These are phyloP conservation scores for Eubucco bourcierii DNA, from an alignment of 2,113 vertebrate genomes.

Conservation along the genomic window DNA sequence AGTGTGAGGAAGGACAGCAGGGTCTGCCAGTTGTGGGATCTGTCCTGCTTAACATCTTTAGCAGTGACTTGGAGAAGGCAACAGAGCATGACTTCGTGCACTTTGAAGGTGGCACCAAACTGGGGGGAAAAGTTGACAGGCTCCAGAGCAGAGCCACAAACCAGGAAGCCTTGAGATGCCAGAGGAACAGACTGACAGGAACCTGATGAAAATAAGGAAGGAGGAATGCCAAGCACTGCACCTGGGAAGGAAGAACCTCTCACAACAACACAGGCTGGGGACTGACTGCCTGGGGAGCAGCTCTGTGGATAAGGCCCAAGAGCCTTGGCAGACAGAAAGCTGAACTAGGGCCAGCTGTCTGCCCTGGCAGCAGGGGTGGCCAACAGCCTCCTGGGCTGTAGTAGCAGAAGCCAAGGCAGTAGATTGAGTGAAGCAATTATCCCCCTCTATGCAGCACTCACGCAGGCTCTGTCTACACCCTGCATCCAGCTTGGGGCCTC, in stretches of 20 bases:
- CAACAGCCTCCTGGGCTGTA: neutral
- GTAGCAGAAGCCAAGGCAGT: neutral
- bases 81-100: rapidly evolving
- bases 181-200: neutral
- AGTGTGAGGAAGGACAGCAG: rapidly evolving
- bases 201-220: neutral
- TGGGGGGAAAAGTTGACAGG: rapidly evolving
- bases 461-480: neutral
- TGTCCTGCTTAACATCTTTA: rapidly evolving
- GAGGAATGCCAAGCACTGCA: neutral
- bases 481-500: neutral
- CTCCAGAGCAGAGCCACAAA: neutral
- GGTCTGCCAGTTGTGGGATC: neutral
- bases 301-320: neutral
- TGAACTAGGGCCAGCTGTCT: neutral
- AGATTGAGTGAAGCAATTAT: neutral
- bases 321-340: neutral
- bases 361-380: neutral
- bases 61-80: neutral
- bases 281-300: neutral
- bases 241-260: conserved; percentile 15
- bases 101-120: neutral
- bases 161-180: too few relatives aligned
- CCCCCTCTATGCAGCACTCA: neutral
- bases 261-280: neutral